Conservation (phyloP, 1,140 invertebrate genomes). For the Epicauta chinensis region DNA sequence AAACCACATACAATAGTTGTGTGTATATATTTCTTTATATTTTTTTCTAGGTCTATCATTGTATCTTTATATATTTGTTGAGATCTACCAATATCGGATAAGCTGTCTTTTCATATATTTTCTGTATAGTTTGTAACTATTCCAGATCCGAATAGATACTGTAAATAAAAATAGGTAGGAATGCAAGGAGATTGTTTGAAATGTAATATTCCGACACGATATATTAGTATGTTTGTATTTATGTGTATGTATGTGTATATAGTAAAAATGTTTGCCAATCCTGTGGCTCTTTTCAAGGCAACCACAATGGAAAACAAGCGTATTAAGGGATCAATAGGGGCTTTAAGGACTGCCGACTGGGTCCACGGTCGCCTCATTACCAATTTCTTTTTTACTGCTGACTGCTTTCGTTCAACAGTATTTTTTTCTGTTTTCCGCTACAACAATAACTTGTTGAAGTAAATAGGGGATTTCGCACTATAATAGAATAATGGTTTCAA, state of each 20-base stretch:
- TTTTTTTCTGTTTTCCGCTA: too few species aligned
- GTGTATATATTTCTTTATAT: too few species aligned
- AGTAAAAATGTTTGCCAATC: constrained; percentile 2
- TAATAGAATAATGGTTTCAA: constrained; percentile 15
- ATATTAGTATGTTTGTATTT: neutral
- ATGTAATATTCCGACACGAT: constrained; percentile 22
- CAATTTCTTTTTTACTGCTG: constrained; percentile 2
- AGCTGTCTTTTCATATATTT: constrained; percentile 18
- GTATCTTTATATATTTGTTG: constrained; percentile 7
- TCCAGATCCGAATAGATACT: constrained; percentile 22
- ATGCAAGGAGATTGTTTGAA: constrained; percentile 17
- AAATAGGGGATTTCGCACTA: neutral
- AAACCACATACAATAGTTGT: too few species aligned
- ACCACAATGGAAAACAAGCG: constrained; percentile 24
- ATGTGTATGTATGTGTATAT: too few species aligned
- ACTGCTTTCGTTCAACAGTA: too few species aligned
- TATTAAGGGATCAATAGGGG: constrained; percentile 15
- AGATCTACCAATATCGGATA: constrained; percentile 14
- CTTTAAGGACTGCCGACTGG: constrained; percentile 13
- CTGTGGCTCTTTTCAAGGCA: constrained; percentile 21
- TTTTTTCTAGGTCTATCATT: too few species aligned
- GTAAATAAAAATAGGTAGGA: constrained; percentile 17
- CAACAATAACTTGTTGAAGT: too few species aligned
- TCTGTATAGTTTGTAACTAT: constrained; percentile 12
- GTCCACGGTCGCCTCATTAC: constrained; percentile 14